These are phyloP conservation scores for Potamilus streckersoni DNA, from an alignment of 1,140 invertebrate genomes.

Conservation along the genomic window DNA sequence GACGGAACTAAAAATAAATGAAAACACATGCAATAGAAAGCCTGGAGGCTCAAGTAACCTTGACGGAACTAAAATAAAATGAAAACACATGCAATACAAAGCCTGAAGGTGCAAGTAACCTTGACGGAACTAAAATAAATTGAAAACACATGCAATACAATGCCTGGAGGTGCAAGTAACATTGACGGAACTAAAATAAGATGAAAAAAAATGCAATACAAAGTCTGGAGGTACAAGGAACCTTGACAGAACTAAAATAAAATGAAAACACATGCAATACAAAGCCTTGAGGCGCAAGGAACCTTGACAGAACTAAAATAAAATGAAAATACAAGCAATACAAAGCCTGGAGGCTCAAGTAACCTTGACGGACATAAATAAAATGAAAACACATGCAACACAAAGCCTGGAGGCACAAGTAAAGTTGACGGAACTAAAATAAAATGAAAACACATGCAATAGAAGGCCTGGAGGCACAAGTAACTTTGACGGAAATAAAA, in stretches of 20 bases:
- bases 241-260: slow-evolving; percentile 83
- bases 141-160: not conserved
- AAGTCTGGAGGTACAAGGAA: slow-evolving; percentile 93
- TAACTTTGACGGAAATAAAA: slow-evolving; percentile 88
- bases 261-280: not conserved
- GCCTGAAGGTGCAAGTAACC: slow-evolving; percentile 96
- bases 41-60: slow-evolving; percentile 94
- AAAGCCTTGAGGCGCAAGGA: slow-evolving; percentile 95
- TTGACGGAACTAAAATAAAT: slow-evolving; percentile 78
- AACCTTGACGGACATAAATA: slow-evolving; percentile 86
- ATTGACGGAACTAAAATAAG: slow-evolving; percentile 81
- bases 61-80: slow-evolving; percentile 78
- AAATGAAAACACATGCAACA: slow-evolving; percentile 68
- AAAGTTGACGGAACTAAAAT: slow-evolving; percentile 86
- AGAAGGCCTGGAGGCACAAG: slow-evolving; percentile 95
- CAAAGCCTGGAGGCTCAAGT: slow-evolving; percentile 95
- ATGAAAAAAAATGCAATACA: slow-evolving; percentile 65
- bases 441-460: slow-evolving; percentile 2
- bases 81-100: slow-evolving; percentile 66
- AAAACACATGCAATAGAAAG: slow-evolving; percentile 70
- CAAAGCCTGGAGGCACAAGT: slow-evolving; percentile 93
- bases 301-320: slow-evolving; percentile 83
- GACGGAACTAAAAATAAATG: slow-evolving; percentile 77
- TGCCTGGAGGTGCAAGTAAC: slow-evolving; percentile 96
- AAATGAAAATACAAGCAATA: not conserved